Percentiles rank a stretch among this genome's conserved stretches.
phyloP scores from a whole-genome alignment of 2,888 invertebrate genomes.

The Tetrapedia diversipes region DNA sequence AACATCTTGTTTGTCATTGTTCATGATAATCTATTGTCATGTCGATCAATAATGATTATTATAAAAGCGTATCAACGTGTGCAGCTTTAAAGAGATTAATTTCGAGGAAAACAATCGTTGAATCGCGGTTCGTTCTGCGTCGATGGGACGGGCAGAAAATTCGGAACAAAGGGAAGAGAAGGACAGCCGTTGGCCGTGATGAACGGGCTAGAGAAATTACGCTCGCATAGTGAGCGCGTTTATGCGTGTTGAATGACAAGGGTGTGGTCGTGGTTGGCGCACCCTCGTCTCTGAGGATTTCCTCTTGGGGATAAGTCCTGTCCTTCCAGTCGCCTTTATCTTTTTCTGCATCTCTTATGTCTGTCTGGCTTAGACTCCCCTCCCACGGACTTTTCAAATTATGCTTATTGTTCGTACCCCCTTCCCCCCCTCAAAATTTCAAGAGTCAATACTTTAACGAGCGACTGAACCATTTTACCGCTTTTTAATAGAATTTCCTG shows the following conservation, averaged over 20 bases:
- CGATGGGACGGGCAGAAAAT: neutral
- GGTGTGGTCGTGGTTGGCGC: conserved; percentile 56
- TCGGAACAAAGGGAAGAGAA: neutral
- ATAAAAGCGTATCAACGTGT: too few relatives aligned
- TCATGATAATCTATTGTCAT: too few relatives aligned
- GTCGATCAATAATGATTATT: too few relatives aligned
- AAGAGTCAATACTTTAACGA: neutral
- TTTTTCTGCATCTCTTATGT: conserved; percentile 3
- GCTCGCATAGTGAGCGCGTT: conserved; percentile 30
- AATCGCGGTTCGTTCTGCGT: too few relatives aligned
- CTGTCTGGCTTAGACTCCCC: neutral
- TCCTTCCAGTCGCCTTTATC: conserved; percentile 24
- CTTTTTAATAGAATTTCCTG: too few relatives aligned
- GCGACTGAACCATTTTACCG: too few relatives aligned
- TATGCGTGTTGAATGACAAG: conserved; percentile 51
- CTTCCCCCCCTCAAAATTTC: neutral
- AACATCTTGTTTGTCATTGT: too few relatives aligned
- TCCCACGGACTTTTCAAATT: neutral
- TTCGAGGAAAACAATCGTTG: too few relatives aligned
- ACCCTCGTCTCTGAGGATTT: conserved; percentile 50
- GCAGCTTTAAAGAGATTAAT: too few relatives aligned
- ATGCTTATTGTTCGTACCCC: neutral
- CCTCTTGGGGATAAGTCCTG: conserved; percentile 19
- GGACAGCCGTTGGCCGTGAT: neutral
- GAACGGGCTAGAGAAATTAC: conserved; percentile 45